Conservation (phyloP, 1,140 invertebrate species). For the Amyelois transitella region DNA sequence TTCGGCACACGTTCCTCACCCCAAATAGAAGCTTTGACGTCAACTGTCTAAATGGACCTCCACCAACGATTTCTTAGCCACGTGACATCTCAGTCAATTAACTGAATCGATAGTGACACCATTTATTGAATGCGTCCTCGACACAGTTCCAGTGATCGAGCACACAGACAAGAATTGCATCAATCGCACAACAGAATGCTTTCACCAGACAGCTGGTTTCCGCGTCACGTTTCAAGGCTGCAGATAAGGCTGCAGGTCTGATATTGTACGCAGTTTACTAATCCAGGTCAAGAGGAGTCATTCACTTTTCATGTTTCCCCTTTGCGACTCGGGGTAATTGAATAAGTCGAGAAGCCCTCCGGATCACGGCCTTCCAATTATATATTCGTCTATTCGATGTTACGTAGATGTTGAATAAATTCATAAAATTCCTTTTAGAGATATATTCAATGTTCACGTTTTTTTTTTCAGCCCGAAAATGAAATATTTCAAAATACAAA, state of each 20-base stretch:
- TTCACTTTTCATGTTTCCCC: conserved; percentile 42
- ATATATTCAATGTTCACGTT: no score
- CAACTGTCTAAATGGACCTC: background rate
- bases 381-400: background rate
- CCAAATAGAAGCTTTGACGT: background rate
- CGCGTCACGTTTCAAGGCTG: conserved; percentile 68
- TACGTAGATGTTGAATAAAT: background rate
- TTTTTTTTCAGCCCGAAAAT: no score
- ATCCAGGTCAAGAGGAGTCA: conserved; percentile 50
- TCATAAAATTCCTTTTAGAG: background rate
- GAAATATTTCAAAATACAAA: no score
- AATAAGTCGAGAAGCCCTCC: conserved; percentile 24
- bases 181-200: conserved; percentile 59
- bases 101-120: background rate
- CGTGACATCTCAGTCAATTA: background rate
- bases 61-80: background rate
- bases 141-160: conserved; percentile 33
- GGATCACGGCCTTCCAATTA: conserved; percentile 20
- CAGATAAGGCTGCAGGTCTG: conserved; percentile 45
- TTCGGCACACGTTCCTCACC: background rate
- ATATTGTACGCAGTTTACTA: conserved; percentile 34
- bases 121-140: conserved; percentile 36
- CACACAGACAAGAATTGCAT: conserved; percentile 48
- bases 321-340: conserved; percentile 27
- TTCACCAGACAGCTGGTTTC: conserved; percentile 62